A percentile compares a stretch with the other conserved stretches of the same genome.
phyloP scores from a whole-genome alignment of 2,888 invertebrate species.

The Linnaemya vulpina region DNA sequence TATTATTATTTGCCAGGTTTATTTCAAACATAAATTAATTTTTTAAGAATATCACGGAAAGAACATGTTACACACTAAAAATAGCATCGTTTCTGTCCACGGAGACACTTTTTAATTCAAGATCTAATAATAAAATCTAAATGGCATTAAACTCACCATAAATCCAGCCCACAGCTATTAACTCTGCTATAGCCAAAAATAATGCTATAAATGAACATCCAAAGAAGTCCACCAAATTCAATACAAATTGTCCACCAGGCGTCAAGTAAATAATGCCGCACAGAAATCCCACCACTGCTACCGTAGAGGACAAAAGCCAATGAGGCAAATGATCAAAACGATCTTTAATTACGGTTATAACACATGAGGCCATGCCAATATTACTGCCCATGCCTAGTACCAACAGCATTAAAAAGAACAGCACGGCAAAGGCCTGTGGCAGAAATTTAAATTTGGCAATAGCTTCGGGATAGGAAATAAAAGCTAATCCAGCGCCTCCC shows the following conservation, averaged over 20 bases:
- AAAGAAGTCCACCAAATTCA: slow-evolving; percentile 89
- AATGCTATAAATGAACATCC: slow-evolving; percentile 90
- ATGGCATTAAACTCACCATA: slow-evolving; percentile 85
- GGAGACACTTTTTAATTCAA: too few species aligned
- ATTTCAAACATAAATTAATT: too few species aligned
- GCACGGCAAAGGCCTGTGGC: slow-evolving; percentile 84
- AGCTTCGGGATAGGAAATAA: slow-evolving; percentile 88
- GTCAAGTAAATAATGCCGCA: slow-evolving; percentile 87
- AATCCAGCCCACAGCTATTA: slow-evolving; percentile 88
- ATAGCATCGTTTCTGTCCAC: too few species aligned
- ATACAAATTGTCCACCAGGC: slow-evolving; percentile 89
- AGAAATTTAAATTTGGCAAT: slow-evolving; percentile 84
- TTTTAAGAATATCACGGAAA: too few species aligned
- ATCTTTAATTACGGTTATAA: slow-evolving; percentile 84
- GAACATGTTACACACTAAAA: too few species aligned
- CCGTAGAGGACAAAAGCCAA: slow-evolving; percentile 84
- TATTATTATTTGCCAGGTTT: too few species aligned
- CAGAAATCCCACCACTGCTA: slow-evolving; percentile 84
- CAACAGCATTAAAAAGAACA: slow-evolving; percentile 85
- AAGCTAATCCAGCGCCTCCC: slow-evolving; percentile 90
- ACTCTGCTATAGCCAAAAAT: slow-evolving; percentile 87
- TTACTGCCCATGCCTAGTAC: slow-evolving; percentile 84
- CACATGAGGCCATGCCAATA: slow-evolving; percentile 83
- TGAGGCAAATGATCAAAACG: slow-evolving; percentile 82
- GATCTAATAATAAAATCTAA: neutral